Evolutionary conservation across 2,797 vertebrate species (phyloP).

Genomic region (Sardinella longiceps): DNA sequence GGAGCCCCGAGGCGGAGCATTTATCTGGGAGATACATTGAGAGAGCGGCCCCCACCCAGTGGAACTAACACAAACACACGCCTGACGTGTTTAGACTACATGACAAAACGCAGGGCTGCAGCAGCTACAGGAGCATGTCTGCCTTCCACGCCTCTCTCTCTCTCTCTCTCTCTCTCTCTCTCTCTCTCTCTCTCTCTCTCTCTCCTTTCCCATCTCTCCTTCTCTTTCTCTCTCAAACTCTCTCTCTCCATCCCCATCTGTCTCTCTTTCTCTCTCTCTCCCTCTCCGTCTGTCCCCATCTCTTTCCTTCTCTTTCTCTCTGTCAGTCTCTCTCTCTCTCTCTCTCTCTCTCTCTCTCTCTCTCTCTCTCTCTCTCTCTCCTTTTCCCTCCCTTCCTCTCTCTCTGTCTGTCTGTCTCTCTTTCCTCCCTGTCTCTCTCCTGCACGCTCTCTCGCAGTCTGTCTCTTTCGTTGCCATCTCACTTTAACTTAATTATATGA

Average conservation of each 20-base stretch:
- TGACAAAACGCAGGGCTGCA: conserved; percentile 74
- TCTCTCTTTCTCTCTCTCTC: too few species aligned
- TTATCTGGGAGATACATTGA: conserved; percentile 76
- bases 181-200: background rate
- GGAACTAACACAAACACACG: conserved; percentile 75
- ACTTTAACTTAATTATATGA: conserved; percentile 75
- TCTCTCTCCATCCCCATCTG: background rate
- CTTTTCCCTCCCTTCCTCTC: conserved; percentile 56
- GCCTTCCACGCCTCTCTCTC: background rate
- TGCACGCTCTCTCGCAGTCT: background rate
- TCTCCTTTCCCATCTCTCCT: background rate
- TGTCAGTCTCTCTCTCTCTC: background rate
- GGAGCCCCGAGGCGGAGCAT: conserved; percentile 72
- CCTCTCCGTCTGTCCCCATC: background rate
- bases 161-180: background rate
- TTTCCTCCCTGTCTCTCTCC: conserved; percentile 4
- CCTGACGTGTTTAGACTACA: conserved; percentile 78
- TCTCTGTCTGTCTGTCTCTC: background rate
- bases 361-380: background rate
- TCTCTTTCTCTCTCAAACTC: background rate
- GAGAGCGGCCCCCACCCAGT: conserved; percentile 63
- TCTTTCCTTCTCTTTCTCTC: background rate
- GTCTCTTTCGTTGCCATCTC: background rate
- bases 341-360: background rate
- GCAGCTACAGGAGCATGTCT: conserved; percentile 62